Conservation (phyloP, 2,888 invertebrate genomes). For the Drosophila kanekoi region DNA sequence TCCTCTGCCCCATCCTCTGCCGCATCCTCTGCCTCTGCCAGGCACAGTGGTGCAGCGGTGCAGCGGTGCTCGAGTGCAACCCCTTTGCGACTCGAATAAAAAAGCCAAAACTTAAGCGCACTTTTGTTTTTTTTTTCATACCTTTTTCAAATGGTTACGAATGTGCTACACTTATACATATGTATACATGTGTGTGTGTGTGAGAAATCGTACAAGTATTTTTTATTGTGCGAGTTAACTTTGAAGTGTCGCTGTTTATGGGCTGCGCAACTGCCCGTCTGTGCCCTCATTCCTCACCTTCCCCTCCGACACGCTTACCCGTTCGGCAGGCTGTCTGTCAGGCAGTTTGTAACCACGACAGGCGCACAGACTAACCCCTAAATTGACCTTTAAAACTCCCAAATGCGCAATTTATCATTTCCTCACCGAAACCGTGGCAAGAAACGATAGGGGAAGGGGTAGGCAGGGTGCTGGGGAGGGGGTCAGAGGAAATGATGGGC, state of each 20-base stretch:
- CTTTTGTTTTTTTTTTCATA: conserved; percentile 15
- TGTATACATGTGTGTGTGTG: background rate
- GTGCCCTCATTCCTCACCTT: conserved; percentile 3
- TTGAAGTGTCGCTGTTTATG: conserved; percentile 74
- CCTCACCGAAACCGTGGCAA: conserved; percentile 56
- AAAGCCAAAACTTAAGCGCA: conserved; percentile 13
- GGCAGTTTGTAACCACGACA: conserved; percentile 57
- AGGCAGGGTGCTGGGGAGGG: no score
- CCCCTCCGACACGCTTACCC: background rate
- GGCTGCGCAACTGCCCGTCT: conserved; percentile 41
- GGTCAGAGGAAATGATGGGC: conserved; percentile 9
- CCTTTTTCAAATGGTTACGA: conserved; percentile 20
- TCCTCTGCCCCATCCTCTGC: background rate
- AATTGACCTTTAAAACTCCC: conserved; percentile 84
- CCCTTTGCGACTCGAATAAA: conserved; percentile 27
- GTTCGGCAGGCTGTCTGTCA: conserved; percentile 38
- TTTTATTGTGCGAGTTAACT: conserved; percentile 77
- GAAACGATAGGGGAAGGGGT: background rate
- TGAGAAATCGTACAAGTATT: conserved; percentile 56
- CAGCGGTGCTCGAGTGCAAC: conserved; percentile 45
- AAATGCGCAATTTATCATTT: conserved; percentile 85
- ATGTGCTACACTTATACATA: conserved; percentile 21
- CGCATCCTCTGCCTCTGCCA: background rate
- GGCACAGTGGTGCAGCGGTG: conserved; percentile 33
- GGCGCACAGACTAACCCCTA: conserved; percentile 80